A percentile compares a stretch with the other conserved stretches of the same genome.
Evolutionary conservation across 2,888 invertebrate species (phyloP).

Genomic region (Ceratothoa steindachneri): DNA sequence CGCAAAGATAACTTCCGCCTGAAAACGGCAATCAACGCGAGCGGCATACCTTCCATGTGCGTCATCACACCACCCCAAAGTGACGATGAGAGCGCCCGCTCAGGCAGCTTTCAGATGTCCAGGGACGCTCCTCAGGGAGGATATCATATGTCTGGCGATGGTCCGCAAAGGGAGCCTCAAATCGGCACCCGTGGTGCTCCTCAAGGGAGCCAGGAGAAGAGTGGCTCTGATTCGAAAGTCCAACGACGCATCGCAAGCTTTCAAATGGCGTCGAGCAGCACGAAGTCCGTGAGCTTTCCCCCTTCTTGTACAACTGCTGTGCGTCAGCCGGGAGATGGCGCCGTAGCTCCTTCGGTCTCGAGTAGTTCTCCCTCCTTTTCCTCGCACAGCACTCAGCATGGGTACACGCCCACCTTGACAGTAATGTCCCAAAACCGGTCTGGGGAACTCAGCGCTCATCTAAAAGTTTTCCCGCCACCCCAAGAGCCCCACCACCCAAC

Average conservation of each 20-base stretch:
- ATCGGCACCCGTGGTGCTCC: conserved; percentile 19
- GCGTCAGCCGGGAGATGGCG: neutral
- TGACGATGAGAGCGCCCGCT: conserved; percentile 69
- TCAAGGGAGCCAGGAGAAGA: neutral
- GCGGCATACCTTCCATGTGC: conserved; percentile 86
- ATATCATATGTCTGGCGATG: too few relatives aligned
- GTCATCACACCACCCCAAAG: conserved; percentile 82
- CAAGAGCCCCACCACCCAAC: conserved; percentile 31
- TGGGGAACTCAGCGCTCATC: conserved; percentile 38
- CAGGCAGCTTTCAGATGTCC: conserved; percentile 33
- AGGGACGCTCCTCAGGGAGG: conserved; percentile 18
- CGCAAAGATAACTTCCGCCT: conserved; percentile 77
- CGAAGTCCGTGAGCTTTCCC: conserved; percentile 18
- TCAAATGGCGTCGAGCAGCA: neutral
- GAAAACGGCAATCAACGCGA: conserved; percentile 80
- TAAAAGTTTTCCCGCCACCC: conserved; percentile 34
- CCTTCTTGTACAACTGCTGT: neutral
- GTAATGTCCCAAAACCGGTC: conserved; percentile 33
- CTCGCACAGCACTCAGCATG: conserved; percentile 9
- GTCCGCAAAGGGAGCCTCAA: too few relatives aligned
- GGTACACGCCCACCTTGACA: conserved; percentile 35
- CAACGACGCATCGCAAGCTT: neutral
- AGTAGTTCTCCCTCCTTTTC: neutral
- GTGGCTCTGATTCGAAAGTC: neutral
- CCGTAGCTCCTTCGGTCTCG: neutral